Conservation (phyloP, 2,888 invertebrate species). For the Unio delphinus region DNA sequence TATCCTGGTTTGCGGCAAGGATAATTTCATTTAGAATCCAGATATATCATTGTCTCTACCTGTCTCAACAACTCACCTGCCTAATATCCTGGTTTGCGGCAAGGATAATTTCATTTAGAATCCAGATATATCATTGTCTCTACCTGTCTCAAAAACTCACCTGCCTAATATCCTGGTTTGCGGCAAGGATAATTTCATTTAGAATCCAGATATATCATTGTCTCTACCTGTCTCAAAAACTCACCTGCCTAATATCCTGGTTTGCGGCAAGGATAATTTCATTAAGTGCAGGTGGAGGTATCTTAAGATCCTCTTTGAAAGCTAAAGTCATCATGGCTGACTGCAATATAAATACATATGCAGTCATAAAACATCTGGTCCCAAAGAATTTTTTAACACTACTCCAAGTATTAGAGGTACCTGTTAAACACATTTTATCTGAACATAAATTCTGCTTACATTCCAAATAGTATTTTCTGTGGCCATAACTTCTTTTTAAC, state of each 20-base stretch:
- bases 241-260: constrained; percentile 92
- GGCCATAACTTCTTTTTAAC: too few relatives aligned
- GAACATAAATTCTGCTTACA: neutral
- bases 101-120: constrained; percentile 71
- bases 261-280: constrained; percentile 90
- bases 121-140: too few relatives aligned
- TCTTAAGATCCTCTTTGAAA: constrained; percentile 89
- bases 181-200: neutral
- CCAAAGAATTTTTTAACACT: neutral
- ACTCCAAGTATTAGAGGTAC: neutral
- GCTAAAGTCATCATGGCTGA: constrained; percentile 92
- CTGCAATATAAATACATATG: constrained; percentile 71
- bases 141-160: too few relatives aligned
- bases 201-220: neutral
- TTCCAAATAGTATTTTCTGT: neutral
- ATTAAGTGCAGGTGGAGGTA: constrained; percentile 82
- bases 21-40: neutral
- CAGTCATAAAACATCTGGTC: constrained; percentile 1
- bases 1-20: neutral
- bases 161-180: neutral
- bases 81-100: constrained; percentile 94
- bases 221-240: neutral
- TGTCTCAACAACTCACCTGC: constrained; percentile 76
- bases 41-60: neutral
- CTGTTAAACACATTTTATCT: neutral